A percentile compares a stretch with the other conserved stretches of the same genome.
These are phyloP conservation scores for Ostrea denselamellosa DNA, from an alignment of 1,140 invertebrate genomes.

Conservation along the genomic window DNA sequence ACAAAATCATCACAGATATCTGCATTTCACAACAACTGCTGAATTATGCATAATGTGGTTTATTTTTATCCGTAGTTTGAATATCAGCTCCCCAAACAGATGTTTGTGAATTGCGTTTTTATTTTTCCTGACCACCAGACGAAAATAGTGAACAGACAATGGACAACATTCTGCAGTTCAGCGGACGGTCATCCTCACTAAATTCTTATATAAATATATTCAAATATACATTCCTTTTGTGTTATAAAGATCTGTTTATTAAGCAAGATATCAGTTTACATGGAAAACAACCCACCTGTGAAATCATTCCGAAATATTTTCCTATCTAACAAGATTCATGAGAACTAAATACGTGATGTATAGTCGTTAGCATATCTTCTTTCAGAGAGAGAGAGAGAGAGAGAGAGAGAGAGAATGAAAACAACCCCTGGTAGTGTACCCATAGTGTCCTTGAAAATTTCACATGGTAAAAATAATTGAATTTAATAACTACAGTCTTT, in stretches of 20 bases:
- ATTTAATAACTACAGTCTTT: no score
- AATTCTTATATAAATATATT: not conserved
- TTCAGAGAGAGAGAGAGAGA: slow-evolving; percentile 29
- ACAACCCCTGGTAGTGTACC: no score
- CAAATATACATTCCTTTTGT: not conserved
- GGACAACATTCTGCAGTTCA: not conserved
- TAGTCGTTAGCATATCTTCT: not conserved
- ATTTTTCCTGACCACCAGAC: not conserved
- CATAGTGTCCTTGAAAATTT: no score
- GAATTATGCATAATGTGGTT: no score
- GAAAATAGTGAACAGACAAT: not conserved
- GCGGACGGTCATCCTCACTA: not conserved
- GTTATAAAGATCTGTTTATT: not conserved
- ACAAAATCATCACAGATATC: no score
- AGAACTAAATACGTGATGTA: not conserved
- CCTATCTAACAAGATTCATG: not conserved
- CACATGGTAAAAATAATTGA: no score
- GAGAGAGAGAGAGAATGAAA: slow-evolving; percentile 25
- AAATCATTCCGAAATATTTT: not conserved
- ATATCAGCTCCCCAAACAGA: no score
- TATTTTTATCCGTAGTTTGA: no score
- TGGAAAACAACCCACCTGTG: not conserved
- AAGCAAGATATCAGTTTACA: not conserved
- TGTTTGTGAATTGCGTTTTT: not conserved
- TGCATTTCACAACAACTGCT: no score